Base-by-base conservation (phyloP, 2,113 vertebrate genomes). In the Sakesphorus luctuosus region DNA sequence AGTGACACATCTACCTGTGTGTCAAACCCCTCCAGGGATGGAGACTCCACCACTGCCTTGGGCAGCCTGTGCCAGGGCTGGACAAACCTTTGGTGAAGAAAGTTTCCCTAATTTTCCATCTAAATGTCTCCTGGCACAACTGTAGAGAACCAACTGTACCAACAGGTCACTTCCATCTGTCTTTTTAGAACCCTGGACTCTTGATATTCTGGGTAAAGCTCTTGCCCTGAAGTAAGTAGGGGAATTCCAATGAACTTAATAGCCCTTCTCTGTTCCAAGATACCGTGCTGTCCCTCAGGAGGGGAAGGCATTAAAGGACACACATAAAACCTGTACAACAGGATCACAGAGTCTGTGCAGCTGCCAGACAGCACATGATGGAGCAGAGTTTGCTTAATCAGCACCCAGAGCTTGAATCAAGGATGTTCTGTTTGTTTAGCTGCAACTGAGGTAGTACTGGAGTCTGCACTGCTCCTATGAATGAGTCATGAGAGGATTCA, bases 401-500 rank as follows among this genome's bases (percentile, higher is more conserved):
- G 87, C 78, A 93, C 76, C 47, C 36, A 52, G 14, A 55, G 38
- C 55, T 56, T 44, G 56, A 92, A 50, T 20, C 35, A 49, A 59
- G 77, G 20, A 43, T 9, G 25, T 56, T 88, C 43, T 49, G 52
- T 69, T 86, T 80, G 80, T 76, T 90, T 72, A 56, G 61, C 65
- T 84, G 2, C 65, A 71, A 66, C 8, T 88, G 68, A 67, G 67
- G 35, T n/a, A 36, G 52, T 53, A 9, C 23, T 53, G 6, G 13
- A 84, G 75, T 40, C 63, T 80, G 84, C 71, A 73, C 36, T 40
- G 52, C 0, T 86, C 49, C 36, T 67, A 72, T 43, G 68, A 92
- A 95, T 77, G 86, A 94, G 25, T 71, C 91, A 85, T 61, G 78
- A 94, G 80, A 91, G 62, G 71, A 52, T 61, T 76, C 90, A 61